These are phyloP conservation scores for Drosophila helvetica DNA, from an alignment of 2,888 invertebrate species.

Conservation along the genomic window DNA sequence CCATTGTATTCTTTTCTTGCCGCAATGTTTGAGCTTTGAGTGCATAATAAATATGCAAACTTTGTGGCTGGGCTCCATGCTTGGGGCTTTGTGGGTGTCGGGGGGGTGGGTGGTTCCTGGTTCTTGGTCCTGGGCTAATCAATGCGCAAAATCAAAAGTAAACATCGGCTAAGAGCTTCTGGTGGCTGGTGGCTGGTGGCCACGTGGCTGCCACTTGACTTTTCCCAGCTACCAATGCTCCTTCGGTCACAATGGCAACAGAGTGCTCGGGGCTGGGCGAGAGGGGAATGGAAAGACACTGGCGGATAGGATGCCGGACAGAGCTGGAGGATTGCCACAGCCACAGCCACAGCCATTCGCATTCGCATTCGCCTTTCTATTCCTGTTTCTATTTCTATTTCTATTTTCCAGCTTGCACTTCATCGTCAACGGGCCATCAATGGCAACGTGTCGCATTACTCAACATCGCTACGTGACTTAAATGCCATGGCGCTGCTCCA, in stretches of 20 bases:
- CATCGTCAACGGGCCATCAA: slow-evolving; percentile 78
- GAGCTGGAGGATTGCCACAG: background rate
- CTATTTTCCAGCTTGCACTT: slow-evolving; percentile 69
- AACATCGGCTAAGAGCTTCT: slow-evolving; percentile 38
- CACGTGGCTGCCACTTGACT: slow-evolving; percentile 69
- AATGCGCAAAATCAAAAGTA: slow-evolving; percentile 67
- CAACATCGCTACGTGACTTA: slow-evolving; percentile 78
- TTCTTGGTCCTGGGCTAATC: slow-evolving; percentile 55
- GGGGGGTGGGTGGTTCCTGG: slow-evolving; percentile 4
- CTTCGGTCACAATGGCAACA: slow-evolving; percentile 57
- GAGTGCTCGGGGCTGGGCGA: background rate
- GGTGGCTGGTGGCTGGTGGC: slow-evolving; percentile 3
- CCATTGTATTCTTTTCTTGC: slow-evolving; percentile 56
- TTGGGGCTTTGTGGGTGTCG: no score
- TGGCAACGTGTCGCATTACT: slow-evolving; percentile 80
- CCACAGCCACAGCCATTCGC: background rate
- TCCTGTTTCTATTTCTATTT: slow-evolving; percentile 70
- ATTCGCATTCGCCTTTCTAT: slow-evolving; percentile 1
- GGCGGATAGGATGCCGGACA: background rate
- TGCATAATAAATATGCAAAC: slow-evolving; percentile 75
- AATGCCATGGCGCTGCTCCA: slow-evolving; percentile 60
- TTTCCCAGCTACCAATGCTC: slow-evolving; percentile 37
- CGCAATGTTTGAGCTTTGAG: slow-evolving; percentile 60
- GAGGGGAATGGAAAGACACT: background rate
- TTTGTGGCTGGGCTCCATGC: slow-evolving; percentile 50